Conservation (phyloP, 2,888 invertebrate genomes). For the Andrena dorsata region DNA sequence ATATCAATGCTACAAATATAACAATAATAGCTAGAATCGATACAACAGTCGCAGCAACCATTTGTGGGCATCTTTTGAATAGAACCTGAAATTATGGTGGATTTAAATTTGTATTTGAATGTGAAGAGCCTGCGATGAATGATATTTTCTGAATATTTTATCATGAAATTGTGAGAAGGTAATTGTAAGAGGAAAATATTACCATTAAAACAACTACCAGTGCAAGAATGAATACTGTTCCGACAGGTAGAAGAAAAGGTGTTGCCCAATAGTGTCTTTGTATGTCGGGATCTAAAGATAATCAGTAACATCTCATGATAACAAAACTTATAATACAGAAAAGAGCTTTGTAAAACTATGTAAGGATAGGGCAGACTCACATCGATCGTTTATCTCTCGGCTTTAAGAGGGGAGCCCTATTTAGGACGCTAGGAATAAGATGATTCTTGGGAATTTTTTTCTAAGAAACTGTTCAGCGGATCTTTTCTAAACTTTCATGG, state of each 20-base stretch:
- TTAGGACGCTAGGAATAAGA: too few relatives aligned
- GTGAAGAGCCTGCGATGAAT: slow-evolving; percentile 1
- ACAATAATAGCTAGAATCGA: slow-evolving; percentile 84
- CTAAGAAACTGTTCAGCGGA: too few relatives aligned
- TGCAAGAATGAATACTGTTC: slow-evolving; percentile 77
- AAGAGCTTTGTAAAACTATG: neutral
- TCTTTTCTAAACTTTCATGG: too few relatives aligned
- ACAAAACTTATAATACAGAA: slow-evolving; percentile 6
- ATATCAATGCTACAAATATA: slow-evolving; percentile 82
- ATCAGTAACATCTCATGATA: slow-evolving; percentile 28
- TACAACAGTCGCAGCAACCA: slow-evolving; percentile 85
- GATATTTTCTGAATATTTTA: neutral
- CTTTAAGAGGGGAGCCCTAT: too few relatives aligned
- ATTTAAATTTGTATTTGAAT: slow-evolving; percentile 20
- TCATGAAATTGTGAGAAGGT: neutral
- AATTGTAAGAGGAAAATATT: slow-evolving; percentile 46
- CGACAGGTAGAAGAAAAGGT: slow-evolving; percentile 77
- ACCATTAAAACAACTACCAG: slow-evolving; percentile 79
- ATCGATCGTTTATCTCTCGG: too few relatives aligned
- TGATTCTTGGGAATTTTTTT: too few relatives aligned
- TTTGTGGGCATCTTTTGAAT: slow-evolving; percentile 85
- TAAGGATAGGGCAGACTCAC: neutral
- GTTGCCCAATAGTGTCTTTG: slow-evolving; percentile 76
- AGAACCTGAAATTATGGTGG: slow-evolving; percentile 81
- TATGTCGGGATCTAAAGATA: slow-evolving; percentile 74